These are phyloP conservation scores for Epinotia demarniana DNA, from an alignment of 2,888 invertebrate genomes.

Conservation along the genomic window DNA sequence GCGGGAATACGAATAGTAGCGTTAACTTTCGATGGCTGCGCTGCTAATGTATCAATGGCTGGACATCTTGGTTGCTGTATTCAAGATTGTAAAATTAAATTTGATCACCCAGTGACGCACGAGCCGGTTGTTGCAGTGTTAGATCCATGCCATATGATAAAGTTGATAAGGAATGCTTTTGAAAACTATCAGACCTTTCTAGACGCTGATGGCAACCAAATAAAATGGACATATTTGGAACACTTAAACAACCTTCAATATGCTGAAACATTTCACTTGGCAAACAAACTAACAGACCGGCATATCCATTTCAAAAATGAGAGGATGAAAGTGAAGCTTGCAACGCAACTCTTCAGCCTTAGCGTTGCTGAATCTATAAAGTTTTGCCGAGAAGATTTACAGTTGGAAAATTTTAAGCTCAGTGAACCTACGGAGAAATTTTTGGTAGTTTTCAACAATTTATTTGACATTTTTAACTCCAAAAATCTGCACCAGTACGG, in stretches of 20 bases:
- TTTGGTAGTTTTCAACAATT: slow-evolving; percentile 18
- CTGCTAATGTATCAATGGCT: too few relatives aligned
- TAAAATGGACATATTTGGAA: slow-evolving; percentile 16
- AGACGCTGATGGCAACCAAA: slow-evolving; percentile 23
- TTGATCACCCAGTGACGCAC: too few relatives aligned
- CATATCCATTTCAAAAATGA: background rate
- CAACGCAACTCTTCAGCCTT: slow-evolving; percentile 42
- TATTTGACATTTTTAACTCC: slow-evolving; percentile 46
- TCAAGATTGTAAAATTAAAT: too few relatives aligned
- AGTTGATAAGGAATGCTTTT: slow-evolving; percentile 47
- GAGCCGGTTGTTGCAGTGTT: too few relatives aligned
- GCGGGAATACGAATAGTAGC: too few relatives aligned
- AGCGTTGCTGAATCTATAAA: slow-evolving; percentile 40
- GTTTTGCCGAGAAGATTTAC: slow-evolving; percentile 32
- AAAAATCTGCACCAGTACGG: slow-evolving; percentile 39
- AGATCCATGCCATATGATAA: slow-evolving; percentile 45
- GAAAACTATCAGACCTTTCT: slow-evolving; percentile 30
- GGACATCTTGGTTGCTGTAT: too few relatives aligned
- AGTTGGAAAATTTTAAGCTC: slow-evolving; percentile 8
- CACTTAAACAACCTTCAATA: slow-evolving; percentile 23
- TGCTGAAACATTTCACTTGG: slow-evolving; percentile 11
- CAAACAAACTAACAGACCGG: slow-evolving; percentile 25
- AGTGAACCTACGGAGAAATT: slow-evolving; percentile 23
- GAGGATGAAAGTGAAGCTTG: background rate
- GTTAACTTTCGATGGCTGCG: too few relatives aligned